Percentiles rank a stretch among this genome's conserved stretches.
Conservation (phyloP, 2,888 invertebrate species). For the Volucella inanis region DNA sequence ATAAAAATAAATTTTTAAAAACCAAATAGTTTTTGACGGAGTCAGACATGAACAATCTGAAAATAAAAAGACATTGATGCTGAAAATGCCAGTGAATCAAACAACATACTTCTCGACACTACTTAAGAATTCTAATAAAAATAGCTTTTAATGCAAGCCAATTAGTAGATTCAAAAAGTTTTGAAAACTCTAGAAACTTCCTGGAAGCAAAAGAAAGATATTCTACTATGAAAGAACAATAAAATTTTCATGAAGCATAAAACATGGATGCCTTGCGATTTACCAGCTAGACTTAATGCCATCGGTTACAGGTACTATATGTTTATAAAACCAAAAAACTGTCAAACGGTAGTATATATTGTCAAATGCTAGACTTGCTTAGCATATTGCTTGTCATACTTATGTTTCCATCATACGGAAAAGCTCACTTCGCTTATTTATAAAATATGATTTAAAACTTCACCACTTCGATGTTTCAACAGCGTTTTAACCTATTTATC, state of each 20-base stretch:
- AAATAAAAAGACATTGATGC: constrained; percentile 1
- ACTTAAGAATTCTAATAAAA: constrained; percentile 10
- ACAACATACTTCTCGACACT: constrained; percentile 1
- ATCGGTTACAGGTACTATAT: constrained; percentile 40
- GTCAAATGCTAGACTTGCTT: constrained; percentile 35
- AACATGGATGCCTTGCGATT: constrained; percentile 64
- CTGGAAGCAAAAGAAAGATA: constrained; percentile 15
- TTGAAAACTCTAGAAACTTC: not conserved
- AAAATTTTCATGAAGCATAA: constrained; percentile 72
- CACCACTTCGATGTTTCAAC: no score
- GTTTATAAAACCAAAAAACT: constrained; percentile 26
- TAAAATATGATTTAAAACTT: no score
- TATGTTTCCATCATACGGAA: constrained; percentile 25
- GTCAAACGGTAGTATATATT: constrained; percentile 19
- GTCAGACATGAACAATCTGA: not conserved
- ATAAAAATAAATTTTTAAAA: constrained; percentile 11
- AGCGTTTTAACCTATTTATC: no score
- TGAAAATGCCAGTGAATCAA: not conserved
- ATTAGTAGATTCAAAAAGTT: not conserved
- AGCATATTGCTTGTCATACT: no score
- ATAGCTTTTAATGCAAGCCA: constrained; percentile 8
- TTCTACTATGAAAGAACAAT: constrained; percentile 75
- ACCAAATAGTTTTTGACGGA: not conserved
- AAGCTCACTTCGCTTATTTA: constrained; percentile 50
- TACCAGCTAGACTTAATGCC: constrained; percentile 24